Percentiles rank a stretch among this genome's conserved stretches.
These are phyloP conservation scores for Psittacula echo DNA, from an alignment of 2,797 vertebrate genomes.

Conservation along the genomic window DNA sequence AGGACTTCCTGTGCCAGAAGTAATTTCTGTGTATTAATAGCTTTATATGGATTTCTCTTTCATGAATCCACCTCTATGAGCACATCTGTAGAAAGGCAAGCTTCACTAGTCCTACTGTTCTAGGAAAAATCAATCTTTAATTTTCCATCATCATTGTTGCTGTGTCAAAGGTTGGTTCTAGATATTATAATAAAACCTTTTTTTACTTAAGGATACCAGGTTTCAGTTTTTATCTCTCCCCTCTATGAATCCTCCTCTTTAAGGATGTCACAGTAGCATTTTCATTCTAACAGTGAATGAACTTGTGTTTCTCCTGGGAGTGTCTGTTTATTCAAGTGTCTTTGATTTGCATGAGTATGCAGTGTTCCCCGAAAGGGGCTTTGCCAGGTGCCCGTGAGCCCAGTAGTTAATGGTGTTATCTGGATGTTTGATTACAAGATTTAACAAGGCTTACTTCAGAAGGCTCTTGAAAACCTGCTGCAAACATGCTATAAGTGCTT, in stretches of 20 bases:
- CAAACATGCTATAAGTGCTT: background rate
- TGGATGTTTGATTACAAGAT: background rate
- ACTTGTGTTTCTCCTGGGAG: background rate
- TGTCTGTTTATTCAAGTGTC: background rate
- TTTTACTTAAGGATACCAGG: background rate
- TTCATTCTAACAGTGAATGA: background rate
- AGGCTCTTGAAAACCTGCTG: background rate
- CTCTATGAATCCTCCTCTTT: background rate
- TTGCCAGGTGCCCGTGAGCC: background rate
- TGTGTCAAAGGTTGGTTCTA: background rate
- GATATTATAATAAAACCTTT: background rate
- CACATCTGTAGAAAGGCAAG: background rate
- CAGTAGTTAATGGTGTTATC: background rate
- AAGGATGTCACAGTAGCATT: background rate
- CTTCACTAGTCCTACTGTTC: background rate
- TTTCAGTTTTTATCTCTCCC: background rate
- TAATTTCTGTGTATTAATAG: background rate
- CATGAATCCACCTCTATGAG: background rate
- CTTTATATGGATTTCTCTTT: conserved; percentile 2
- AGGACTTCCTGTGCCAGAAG: background rate
- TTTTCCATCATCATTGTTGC: background rate
- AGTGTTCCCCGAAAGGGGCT: background rate
- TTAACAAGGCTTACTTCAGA: background rate
- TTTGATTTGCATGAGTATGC: background rate
- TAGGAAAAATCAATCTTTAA: background rate